Conservation (phyloP, 2,797 vertebrate genomes). For the Anas acuta region DNA sequence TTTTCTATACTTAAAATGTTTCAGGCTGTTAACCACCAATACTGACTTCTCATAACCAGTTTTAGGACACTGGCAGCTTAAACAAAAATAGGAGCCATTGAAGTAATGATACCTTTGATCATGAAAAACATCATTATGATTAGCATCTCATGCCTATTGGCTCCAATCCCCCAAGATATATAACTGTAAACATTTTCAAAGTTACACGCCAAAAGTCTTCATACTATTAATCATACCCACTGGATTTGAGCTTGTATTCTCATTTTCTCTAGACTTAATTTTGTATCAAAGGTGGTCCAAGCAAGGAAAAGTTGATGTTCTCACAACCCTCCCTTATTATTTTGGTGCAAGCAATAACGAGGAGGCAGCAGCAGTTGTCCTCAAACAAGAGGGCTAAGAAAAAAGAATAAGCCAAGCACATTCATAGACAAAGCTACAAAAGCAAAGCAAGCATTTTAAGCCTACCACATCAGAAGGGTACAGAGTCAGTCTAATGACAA, state of each 20-base stretch:
- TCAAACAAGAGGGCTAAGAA: background rate
- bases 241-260: background rate
- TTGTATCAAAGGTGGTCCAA: background rate
- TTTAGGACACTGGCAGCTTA: background rate
- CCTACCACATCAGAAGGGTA: background rate
- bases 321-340: background rate
- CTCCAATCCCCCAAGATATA: background rate
- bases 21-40: background rate
- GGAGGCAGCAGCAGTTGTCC: background rate
- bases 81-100: constrained; percentile 7
- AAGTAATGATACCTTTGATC: constrained; percentile 35
- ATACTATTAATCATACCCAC: background rate
- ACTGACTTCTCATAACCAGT: background rate
- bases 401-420: background rate
- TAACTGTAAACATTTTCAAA: constrained; percentile 4
- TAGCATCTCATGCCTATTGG: constrained; percentile 17
- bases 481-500: background rate
- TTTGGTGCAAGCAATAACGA: background rate
- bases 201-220: background rate
- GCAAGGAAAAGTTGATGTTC: background rate
- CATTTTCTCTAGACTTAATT: background rate
- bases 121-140: background rate
- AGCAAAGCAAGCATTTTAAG: background rate
- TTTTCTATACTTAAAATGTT: background rate
- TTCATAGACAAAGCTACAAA: background rate